A percentile compares a stretch with the other conserved stretches of the same genome.
Conservation (phyloP, 1,140 invertebrate species). For the Zaprionus ornatus region DNA sequence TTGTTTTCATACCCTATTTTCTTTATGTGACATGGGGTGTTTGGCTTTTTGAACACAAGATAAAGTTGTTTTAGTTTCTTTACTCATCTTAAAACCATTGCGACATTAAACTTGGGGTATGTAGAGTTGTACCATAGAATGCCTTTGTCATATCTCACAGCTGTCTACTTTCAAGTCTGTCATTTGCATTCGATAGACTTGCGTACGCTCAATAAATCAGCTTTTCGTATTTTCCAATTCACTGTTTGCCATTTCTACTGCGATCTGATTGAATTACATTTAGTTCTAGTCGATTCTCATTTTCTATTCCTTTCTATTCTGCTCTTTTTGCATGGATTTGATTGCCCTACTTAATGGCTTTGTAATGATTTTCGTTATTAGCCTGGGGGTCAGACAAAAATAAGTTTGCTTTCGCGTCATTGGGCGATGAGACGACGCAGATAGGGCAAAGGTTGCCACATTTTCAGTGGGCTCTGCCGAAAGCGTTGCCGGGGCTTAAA, state of each 20-base stretch:
- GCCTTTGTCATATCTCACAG: background rate
- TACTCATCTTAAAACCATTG: background rate
- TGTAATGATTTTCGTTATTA: conserved; percentile 69
- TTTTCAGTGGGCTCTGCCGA: background rate
- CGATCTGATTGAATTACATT: conserved; percentile 62
- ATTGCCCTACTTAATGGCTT: conserved; percentile 72
- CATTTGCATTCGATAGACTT: background rate
- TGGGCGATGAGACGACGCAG: conserved; percentile 30
- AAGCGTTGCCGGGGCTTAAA: background rate
- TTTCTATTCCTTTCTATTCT: background rate
- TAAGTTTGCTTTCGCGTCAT: conserved; percentile 30
- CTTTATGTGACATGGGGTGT: background rate
- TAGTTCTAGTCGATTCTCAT: conserved; percentile 20
- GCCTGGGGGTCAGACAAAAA: conserved; percentile 34
- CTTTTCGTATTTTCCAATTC: conserved; percentile 12
- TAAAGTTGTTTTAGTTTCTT: background rate
- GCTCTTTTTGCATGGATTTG: conserved; percentile 63
- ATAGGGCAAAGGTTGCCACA: conserved; percentile 55
- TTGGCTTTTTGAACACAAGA: background rate
- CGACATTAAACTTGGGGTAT: too few relatives aligned
- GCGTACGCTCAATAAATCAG: conserved; percentile 2
- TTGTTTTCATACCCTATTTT: background rate
- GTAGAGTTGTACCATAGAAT: background rate
- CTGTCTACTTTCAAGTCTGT: background rate
- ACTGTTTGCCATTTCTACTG: conserved; percentile 30